Conservation (phyloP, 2,113 vertebrate genomes). For the Gallinago paraguaiae region DNA sequence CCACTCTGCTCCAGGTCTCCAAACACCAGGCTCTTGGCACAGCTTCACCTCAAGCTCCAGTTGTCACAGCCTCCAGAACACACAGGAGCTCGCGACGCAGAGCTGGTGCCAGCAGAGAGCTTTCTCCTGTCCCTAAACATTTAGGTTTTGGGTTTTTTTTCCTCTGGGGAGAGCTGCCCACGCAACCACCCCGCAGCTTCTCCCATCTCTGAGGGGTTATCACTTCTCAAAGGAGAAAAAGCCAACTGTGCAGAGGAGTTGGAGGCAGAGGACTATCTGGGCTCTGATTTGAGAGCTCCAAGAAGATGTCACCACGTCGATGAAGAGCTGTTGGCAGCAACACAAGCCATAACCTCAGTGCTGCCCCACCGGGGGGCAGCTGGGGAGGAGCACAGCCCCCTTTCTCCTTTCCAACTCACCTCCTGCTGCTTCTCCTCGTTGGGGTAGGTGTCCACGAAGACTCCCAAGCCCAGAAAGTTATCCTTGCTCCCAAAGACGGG, state of each 20-base stretch:
- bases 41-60: not conserved
- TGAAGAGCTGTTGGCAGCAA: accelerated
- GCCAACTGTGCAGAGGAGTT: accelerated
- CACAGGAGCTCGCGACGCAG: accelerated
- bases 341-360: accelerated
- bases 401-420: slow-evolving; percentile 71
- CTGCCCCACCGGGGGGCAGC: not conserved
- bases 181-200: not conserved
- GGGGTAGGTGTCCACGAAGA: slow-evolving; percentile 97
- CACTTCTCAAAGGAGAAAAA: not conserved
- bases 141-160: too few species aligned
- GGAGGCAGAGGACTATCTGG: accelerated
- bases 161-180: too few species aligned
- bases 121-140: not conserved
- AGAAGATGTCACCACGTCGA: accelerated
- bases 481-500: slow-evolving; percentile 96
- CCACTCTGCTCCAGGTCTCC: not conserved
- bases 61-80: not conserved
- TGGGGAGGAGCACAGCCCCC: accelerated
- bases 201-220: accelerated
- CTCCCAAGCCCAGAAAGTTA: slow-evolving; percentile 92
- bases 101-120: accelerated
- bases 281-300: not conserved
- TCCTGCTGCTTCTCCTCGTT: slow-evolving; percentile 97
- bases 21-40: accelerated